phyloP scores from a whole-genome alignment of 2,888 invertebrate genomes.

The Phyto melanocephala region DNA sequence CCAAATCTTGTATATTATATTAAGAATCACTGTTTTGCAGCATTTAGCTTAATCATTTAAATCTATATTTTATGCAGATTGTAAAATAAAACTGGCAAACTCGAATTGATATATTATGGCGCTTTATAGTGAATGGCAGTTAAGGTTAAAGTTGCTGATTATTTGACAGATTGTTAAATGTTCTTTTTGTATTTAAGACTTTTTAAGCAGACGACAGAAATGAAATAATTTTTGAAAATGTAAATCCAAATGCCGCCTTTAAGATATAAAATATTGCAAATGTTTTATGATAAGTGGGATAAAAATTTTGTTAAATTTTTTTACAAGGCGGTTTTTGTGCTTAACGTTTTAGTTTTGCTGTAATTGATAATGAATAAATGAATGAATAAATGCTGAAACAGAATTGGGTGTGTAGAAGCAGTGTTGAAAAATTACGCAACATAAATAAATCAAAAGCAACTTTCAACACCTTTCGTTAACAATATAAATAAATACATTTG shows the following conservation, averaged over 20 bases:
- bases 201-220: neutral
- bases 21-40: neutral
- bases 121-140: conserved; percentile 68
- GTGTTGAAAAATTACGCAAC: too few relatives aligned
- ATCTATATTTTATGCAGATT: neutral
- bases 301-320: neutral
- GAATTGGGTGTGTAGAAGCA: too few relatives aligned
- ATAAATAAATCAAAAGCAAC: too few relatives aligned
- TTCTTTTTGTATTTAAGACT: conserved; percentile 18
- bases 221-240: neutral
- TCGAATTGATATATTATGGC: conserved; percentile 62
- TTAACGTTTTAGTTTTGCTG: too few relatives aligned
- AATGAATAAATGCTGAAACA: too few relatives aligned
- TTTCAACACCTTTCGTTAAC: too few relatives aligned
- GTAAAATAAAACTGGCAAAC: neutral
- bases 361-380: too few relatives aligned
- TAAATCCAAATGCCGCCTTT: neutral
- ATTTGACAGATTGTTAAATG: conserved; percentile 71
- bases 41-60: conserved; percentile 16
- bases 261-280: conserved; percentile 21
- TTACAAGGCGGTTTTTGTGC: neutral
- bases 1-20: too few relatives aligned
- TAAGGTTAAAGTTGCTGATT: conserved; percentile 74
- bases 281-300: neutral
- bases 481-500: too few relatives aligned